Evolutionary conservation across 2,113 vertebrate genomes (phyloP), one percentile per base, ranked within the genome.

Genomic region (Nanger granti): DNA sequence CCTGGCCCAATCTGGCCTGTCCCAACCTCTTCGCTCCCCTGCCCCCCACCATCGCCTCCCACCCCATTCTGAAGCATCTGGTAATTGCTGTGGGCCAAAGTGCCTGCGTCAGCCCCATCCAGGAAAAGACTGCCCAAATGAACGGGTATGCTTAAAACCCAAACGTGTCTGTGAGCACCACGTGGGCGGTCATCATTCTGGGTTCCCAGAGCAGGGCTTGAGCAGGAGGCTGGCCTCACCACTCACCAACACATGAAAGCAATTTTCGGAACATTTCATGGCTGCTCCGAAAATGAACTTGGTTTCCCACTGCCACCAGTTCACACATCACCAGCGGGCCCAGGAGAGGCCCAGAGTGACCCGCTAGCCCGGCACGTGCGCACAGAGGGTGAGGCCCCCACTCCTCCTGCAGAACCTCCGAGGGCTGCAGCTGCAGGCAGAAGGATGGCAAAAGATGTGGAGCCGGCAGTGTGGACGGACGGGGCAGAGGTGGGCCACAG

Each of bases 81-180:
- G n/a, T 97, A 93, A 97, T 98, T 97, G 96, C 90, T 85, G 84
- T 59, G 93, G 62, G 62, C 62, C 79, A 44, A 96, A 97, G 85
- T 97, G 89, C 97, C 97, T 97, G 89, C 79, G 52, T 96, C 98
- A 97, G 98, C 95, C 85, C 80, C 73, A 79, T 92, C 96, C 96
- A 96, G 94, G 95, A 97, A 98, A 96, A 96, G 97, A 86, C 66
- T 82, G 96, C 90, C 95, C 87, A 98, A 98, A 98, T 97, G 98
- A 97, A 87, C 5, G 94, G 95, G 93, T 98, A 47, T 92, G 92
- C 97, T 95, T 93, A 89, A 98, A 98, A 95, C 87, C 92, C 92
- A 79, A 90, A 93, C 0, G 6, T 59, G 89, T 93, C 69, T 34
- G 34, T n/a, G 24, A 96, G 91, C 28, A 80, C 90, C 91, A 87